Conservation (phyloP, 2,113 vertebrate species). For the Asarcornis scutulata region DNA sequence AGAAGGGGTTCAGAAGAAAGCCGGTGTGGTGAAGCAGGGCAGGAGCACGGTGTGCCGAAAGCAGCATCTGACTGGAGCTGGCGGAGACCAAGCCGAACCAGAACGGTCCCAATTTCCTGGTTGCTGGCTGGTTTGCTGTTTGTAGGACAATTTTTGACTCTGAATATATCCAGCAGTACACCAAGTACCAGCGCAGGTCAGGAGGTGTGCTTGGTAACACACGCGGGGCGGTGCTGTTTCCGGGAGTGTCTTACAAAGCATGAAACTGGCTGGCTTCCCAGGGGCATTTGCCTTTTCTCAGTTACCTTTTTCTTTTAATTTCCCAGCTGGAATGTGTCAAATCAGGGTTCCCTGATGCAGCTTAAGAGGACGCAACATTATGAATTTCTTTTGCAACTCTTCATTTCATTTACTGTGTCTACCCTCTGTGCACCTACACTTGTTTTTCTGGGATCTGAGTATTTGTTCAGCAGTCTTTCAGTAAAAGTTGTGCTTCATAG, state of each 20-base stretch:
- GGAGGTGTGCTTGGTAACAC: background rate
- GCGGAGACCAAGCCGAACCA: background rate
- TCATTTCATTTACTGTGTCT: background rate
- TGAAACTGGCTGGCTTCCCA: background rate
- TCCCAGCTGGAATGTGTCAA: background rate
- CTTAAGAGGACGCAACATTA: conserved; percentile 14
- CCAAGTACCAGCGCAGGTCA: background rate
- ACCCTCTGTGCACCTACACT: background rate
- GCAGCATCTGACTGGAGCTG: background rate
- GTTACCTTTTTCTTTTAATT: background rate
- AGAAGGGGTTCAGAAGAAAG: background rate
- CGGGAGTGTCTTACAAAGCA: background rate
- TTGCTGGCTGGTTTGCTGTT: background rate
- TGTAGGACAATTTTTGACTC: background rate
- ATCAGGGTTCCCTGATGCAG: conserved; percentile 1
- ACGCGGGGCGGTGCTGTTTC: background rate
- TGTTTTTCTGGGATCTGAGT: background rate
- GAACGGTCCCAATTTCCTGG: accelerated
- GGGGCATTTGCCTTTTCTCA: background rate
- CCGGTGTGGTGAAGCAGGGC: background rate
- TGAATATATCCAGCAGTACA: background rate
- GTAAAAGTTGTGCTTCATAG: background rate
- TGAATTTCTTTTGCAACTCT: conserved; percentile 14
- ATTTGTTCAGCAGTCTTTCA: background rate
- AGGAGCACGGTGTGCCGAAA: accelerated